Percentiles rank a stretch among this genome's conserved stretches.
These are phyloP conservation scores for Palloptera scutellata DNA, from an alignment of 2,888 invertebrate genomes.

Conservation along the genomic window DNA sequence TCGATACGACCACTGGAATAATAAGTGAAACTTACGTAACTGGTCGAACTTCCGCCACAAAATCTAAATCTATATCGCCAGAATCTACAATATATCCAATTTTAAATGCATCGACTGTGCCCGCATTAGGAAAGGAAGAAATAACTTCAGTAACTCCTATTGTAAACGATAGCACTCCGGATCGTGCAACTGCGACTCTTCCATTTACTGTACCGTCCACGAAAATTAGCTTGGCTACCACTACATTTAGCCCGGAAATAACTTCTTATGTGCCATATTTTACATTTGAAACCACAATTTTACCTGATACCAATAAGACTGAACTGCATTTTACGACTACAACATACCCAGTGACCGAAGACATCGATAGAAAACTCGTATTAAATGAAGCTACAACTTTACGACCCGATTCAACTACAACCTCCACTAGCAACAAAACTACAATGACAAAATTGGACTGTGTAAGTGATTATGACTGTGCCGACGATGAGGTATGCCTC, in stretches of 20 bases:
- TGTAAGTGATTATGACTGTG: slow-evolving; percentile 61
- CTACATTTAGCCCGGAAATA: not conserved
- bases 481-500: slow-evolving; percentile 65
- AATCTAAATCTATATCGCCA: too few relatives aligned
- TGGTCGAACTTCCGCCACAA: too few relatives aligned
- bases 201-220: too few relatives aligned
- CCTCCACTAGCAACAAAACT: slow-evolving; percentile 30
- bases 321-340: slow-evolving; percentile 26
- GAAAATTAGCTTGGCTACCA: not conserved
- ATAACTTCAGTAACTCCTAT: too few relatives aligned
- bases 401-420: slow-evolving; percentile 3
- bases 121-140: too few relatives aligned
- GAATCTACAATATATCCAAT: too few relatives aligned
- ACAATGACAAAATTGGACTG: slow-evolving; percentile 42
- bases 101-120: too few relatives aligned
- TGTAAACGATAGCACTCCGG: too few relatives aligned
- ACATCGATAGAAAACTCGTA: not conserved
- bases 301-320: slow-evolving; percentile 33
- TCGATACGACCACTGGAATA: not conserved
- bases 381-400: slow-evolving; percentile 12
- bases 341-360: slow-evolving; percentile 18
- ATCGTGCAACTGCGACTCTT: too few relatives aligned
- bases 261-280: slow-evolving; percentile 32
- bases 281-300: slow-evolving; percentile 28
- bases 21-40: slow-evolving; percentile 3